Conservation (phyloP, 2,888 invertebrate species). For the Cancer borealis region DNA sequence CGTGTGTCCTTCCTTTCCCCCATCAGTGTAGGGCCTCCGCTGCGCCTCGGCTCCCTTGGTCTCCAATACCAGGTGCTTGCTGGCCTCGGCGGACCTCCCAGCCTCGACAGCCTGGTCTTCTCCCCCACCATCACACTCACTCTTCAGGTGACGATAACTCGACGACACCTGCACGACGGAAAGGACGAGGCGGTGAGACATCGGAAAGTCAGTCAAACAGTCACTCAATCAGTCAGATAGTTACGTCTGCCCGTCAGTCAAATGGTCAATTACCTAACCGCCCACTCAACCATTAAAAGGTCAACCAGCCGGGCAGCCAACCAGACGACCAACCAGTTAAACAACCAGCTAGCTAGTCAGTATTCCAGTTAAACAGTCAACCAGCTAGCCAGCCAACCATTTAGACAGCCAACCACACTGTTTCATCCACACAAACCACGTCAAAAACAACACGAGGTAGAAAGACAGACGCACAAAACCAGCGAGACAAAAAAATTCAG, state of each 20-base stretch:
- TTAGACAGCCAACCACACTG: neutral
- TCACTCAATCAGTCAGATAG: neutral
- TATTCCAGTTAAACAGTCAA: neutral
- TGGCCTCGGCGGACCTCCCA: neutral
- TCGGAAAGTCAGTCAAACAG: neutral
- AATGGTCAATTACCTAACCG: neutral
- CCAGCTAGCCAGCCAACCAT: neutral
- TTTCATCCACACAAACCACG: neutral
- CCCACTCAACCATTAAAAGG: neutral
- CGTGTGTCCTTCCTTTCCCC: neutral
- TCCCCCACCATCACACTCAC: slow-evolving; percentile 54
- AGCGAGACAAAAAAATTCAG: slow-evolving; percentile 45
- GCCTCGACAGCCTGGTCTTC: neutral
- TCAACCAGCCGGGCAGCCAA: neutral
- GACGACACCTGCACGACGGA: neutral
- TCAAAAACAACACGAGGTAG: neutral
- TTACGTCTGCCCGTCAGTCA: neutral
- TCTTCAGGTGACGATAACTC: slow-evolving; percentile 47
- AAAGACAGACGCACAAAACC: slow-evolving; percentile 3
- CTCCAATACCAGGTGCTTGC: neutral
- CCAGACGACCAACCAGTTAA: neutral
- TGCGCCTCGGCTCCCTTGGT: neutral
- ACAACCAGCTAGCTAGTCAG: neutral
- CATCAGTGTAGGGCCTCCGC: neutral
- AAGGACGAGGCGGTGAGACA: neutral